Evolutionary conservation across 1,140 invertebrate genomes (phyloP), one percentile per base, ranked within the genome.

Genomic region (Panagrolaimus sp.): DNA sequence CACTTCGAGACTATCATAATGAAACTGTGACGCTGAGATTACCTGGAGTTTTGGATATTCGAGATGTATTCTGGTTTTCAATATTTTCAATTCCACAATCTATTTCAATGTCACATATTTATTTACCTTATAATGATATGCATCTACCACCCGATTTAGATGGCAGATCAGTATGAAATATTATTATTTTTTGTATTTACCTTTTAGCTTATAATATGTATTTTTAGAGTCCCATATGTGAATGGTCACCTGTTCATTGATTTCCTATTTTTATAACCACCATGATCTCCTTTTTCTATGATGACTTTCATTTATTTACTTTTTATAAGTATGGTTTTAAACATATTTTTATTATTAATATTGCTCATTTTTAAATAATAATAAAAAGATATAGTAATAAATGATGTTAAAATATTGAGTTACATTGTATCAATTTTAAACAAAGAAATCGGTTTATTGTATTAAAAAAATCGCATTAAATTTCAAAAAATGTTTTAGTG

Each of bases 51-150:
- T 27, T 81, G 31, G 76, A 81, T 46, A 81, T 80, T 16, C 78
- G 76, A 71, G 78, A 80, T 63, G 78, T 80, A 2, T 80, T 80
- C 61, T 80, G 78, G 78, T 79, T 80, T 64, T 75, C 79, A 20
- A 75, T 78, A 27, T 78, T 74, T 61, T 78, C 78, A 16, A 72
- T 74, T 20, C 63, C 78, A 9, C 63, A 65, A 43, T 51, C 61
- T 43, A 46, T 66, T 51, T 73, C 75, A 13, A 57, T 78, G 31
- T 38, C 75, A n/a, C 76, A 78, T 31, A 68, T 77, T 45, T 76
- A 78, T 51, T 13, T 70, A 20, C 67, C 72, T 23, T 75, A 78
- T 44, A 78, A 80, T 47, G 76, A 78, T 42, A 68, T 78, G 61
- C 75, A 75, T 44, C 46, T 77, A 38, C 76, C 76, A 44, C 76